A percentile compares a stretch with the other conserved stretches of the same genome.
Conservation (phyloP, 2,888 invertebrate species). For the Agonopterix arenella region DNA sequence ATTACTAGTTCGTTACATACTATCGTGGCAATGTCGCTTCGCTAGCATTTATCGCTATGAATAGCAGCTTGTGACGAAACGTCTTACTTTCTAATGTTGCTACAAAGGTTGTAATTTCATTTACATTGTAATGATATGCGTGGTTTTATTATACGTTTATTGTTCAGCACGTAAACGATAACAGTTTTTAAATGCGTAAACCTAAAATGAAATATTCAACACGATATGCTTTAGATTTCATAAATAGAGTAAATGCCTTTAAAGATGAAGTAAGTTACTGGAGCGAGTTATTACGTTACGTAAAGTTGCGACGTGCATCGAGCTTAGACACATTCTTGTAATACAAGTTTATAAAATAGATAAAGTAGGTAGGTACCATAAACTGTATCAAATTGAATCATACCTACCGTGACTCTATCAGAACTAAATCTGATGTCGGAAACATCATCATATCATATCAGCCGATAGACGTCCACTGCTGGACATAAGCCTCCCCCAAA, state of each 20-base stretch:
- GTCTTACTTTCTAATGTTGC: constrained; percentile 55
- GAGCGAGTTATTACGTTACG: constrained; percentile 3
- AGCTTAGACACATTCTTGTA: constrained; percentile 14
- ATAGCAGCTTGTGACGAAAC: constrained; percentile 54
- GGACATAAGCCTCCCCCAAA: too few species aligned
- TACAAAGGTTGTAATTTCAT: constrained; percentile 47
- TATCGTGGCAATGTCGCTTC: constrained; percentile 24
- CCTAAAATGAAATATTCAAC: not conserved
- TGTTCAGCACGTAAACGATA: not conserved
- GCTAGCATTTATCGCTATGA: constrained; percentile 51
- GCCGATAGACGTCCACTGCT: too few species aligned
- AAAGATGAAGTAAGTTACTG: constrained; percentile 5
- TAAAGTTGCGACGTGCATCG: constrained; percentile 3
- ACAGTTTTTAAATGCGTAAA: not conserved
- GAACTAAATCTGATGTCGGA: too few species aligned
- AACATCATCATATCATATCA: too few species aligned
- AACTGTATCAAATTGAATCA: not conserved
- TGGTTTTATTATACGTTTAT: constrained; percentile 24
- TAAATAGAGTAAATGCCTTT: not conserved
- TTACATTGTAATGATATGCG: constrained; percentile 35
- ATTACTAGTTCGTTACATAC: constrained; percentile 39
- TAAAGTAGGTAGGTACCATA: not conserved
- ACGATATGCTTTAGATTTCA: not conserved
- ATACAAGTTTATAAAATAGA: constrained; percentile 17
- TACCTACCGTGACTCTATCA: too few species aligned